These are phyloP conservation scores for Suillia variegata DNA, from an alignment of 2,888 invertebrate species.

Conservation along the genomic window DNA sequence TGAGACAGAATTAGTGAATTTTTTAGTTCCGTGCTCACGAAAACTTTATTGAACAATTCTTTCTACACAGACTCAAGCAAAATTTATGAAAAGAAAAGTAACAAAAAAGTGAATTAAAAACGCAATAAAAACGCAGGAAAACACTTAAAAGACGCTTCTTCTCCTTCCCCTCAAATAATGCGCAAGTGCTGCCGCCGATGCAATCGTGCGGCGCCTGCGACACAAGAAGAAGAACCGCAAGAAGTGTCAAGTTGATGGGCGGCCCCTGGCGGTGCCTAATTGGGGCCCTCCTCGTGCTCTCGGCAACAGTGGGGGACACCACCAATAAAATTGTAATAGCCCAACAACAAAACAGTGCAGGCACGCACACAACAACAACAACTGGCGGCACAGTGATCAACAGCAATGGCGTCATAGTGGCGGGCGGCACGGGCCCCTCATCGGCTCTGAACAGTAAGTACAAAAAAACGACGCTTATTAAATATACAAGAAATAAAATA, in stretches of 20 bases:
- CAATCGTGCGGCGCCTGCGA: conserved; percentile 23
- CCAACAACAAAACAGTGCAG: conserved; percentile 43
- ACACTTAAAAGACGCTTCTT: neutral
- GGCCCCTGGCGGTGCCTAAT: conserved; percentile 61
- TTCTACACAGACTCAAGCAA: too few species aligned
- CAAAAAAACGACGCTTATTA: neutral
- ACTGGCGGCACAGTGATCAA: conserved; percentile 37
- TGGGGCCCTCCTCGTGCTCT: conserved; percentile 62
- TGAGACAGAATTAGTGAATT: too few species aligned
- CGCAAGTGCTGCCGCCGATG: conserved; percentile 23
- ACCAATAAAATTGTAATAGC: conserved; percentile 57
- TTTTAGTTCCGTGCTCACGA: too few species aligned
- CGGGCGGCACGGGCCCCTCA: conserved; percentile 50
- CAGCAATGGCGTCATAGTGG: conserved; percentile 46
- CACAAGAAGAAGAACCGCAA: too few species aligned
- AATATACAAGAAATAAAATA: neutral
- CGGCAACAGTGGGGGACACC: conserved; percentile 61
- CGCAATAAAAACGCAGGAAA: too few species aligned
- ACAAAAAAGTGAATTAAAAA: too few species aligned
- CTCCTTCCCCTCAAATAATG: neutral
- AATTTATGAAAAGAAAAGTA: too few species aligned
- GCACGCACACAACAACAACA: too few species aligned
- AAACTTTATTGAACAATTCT: too few species aligned
- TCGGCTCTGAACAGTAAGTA: conserved; percentile 57
- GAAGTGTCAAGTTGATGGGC: conserved; percentile 61